A percentile compares a stretch with the other conserved stretches of the same genome.
Conservation (phyloP, 2,888 invertebrate genomes). For the Cloeon dipterum region DNA sequence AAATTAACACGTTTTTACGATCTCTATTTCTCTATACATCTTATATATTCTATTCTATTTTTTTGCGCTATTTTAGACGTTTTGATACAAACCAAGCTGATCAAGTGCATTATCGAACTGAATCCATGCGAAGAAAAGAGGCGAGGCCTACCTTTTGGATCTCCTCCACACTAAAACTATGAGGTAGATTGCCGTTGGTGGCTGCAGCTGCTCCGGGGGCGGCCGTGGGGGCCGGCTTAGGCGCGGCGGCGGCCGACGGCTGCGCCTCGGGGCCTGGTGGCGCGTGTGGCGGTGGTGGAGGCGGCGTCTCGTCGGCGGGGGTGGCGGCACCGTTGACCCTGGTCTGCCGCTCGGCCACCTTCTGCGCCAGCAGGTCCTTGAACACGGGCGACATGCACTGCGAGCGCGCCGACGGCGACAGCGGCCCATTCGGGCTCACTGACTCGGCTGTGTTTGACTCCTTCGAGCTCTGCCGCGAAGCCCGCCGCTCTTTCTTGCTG, state of each 20-base stretch:
- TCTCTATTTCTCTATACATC: no score
- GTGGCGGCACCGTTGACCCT: conserved; percentile 8
- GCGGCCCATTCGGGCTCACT: not conserved
- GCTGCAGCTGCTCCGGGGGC: conserved; percentile 28
- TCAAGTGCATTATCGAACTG: no score
- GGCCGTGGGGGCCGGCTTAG: conserved; percentile 7
- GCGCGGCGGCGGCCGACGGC: conserved; percentile 4
- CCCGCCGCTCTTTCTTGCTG: conserved; percentile 12
- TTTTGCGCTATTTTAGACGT: no score
- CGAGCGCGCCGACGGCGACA: not conserved
- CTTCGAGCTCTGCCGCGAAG: conserved; percentile 21
- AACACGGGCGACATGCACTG: conserved; percentile 6
- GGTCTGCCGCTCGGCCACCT: conserved; percentile 11
- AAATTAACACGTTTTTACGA: no score
- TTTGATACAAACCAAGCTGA: no score
- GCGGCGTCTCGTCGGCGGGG: conserved; percentile 5
- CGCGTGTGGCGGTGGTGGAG: conserved; percentile 1
- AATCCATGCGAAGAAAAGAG: no score
- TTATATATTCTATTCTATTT: no score
- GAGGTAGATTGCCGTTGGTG: conserved; percentile 47
- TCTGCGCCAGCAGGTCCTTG: conserved; percentile 11
- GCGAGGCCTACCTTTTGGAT: conserved; percentile 56
- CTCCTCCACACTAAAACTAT: conserved; percentile 72
- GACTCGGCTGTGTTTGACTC: conserved; percentile 13
- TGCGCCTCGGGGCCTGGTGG: not conserved